Conservation (phyloP, 2,888 invertebrate genomes). For the Serrognathus titanus region DNA sequence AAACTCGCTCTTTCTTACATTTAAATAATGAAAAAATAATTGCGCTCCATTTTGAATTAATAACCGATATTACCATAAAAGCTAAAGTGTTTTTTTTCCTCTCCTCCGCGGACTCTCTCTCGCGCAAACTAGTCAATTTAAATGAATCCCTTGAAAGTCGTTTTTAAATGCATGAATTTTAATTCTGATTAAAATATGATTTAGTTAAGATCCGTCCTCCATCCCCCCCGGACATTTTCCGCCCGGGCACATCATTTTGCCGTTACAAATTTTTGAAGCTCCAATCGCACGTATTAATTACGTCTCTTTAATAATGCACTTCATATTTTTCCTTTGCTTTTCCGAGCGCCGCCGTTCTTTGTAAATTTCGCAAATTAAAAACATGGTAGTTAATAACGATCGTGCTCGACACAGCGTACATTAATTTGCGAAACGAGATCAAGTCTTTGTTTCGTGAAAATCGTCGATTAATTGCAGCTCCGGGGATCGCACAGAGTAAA, state of each 20-base stretch:
- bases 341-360: conserved; percentile 21
- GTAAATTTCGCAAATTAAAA: conserved; percentile 25
- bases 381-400: conserved; percentile 16
- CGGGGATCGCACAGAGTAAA: conserved; percentile 36
- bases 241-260: conserved; percentile 8
- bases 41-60: conserved; percentile 9
- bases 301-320: conserved; percentile 5
- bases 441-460: conserved; percentile 41
- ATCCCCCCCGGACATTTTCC: background rate
- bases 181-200: conserved; percentile 25
- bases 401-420: conserved; percentile 30
- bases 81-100: conserved; percentile 6
- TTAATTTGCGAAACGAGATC: conserved; percentile 40
- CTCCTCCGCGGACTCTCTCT: too few species aligned
- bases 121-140: background rate
- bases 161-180: conserved; percentile 21
- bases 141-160: conserved; percentile 10
- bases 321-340: conserved; percentile 20
- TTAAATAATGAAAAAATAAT: conserved; percentile 3
- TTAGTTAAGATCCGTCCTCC: conserved; percentile 7
- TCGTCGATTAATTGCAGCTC: conserved; percentile 43
- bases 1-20: background rate
- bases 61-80: conserved; percentile 11
- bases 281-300: background rate
- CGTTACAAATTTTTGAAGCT: conserved; percentile 15